A percentile compares a stretch with the other conserved stretches of the same genome.
Evolutionary conservation across 2,888 invertebrate genomes (phyloP).

Genomic region (Bruchidius siliquastri): DNA sequence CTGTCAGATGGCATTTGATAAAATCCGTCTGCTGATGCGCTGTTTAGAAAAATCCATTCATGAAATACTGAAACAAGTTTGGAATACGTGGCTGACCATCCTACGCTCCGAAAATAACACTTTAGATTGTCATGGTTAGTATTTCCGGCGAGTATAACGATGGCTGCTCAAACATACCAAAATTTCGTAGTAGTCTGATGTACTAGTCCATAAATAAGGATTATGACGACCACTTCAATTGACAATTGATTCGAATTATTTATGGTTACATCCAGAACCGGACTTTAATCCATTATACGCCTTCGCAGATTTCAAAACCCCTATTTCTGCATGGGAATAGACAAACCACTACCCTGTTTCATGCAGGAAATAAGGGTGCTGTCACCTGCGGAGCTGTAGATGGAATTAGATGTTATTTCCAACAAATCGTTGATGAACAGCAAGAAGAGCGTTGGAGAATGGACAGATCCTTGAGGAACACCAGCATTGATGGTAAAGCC

Average conservation of each 20-base stretch:
- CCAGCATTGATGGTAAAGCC: too few relatives aligned
- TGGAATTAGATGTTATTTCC: too few relatives aligned
- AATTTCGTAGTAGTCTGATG: slow-evolving; percentile 1
- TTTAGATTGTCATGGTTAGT: background rate
- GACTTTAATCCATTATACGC: too few relatives aligned
- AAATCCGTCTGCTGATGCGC: background rate
- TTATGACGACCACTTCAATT: slow-evolving; percentile 21
- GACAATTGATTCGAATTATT: slow-evolving; percentile 21
- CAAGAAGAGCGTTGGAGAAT: too few relatives aligned
- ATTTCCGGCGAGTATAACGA: background rate
- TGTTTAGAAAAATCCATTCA: slow-evolving; percentile 7
- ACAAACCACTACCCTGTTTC: too few relatives aligned
- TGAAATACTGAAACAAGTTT: slow-evolving; percentile 11
- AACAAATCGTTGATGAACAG: too few relatives aligned
- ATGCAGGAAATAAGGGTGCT: too few relatives aligned
- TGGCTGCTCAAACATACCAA: slow-evolving; percentile 12
- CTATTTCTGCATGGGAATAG: too few relatives aligned
- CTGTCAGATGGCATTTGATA: background rate
- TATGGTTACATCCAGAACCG: slow-evolving; percentile 4
- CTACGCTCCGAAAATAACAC: background rate
- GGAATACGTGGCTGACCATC: slow-evolving; percentile 2
- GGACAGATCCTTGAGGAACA: too few relatives aligned
- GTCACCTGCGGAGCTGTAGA: too few relatives aligned
- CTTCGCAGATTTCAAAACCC: too few relatives aligned
- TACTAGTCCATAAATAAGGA: slow-evolving; percentile 18